Percentiles rank a stretch among this genome's conserved stretches.
These are phyloP conservation scores for Conomelus anceps DNA, from an alignment of 2,888 invertebrate genomes.

Conservation along the genomic window DNA sequence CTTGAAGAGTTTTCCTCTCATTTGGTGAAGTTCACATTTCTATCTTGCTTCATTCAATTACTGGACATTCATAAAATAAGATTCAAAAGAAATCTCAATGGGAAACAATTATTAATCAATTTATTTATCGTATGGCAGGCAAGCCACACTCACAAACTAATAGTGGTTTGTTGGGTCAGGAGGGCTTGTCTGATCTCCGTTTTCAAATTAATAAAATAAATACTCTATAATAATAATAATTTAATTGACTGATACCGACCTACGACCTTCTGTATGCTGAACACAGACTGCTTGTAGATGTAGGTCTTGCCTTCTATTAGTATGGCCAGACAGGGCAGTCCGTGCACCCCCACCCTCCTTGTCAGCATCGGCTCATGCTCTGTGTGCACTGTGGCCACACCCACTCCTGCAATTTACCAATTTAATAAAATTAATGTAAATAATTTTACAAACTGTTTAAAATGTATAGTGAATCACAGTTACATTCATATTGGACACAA, in stretches of 20 bases:
- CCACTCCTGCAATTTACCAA: constrained; percentile 55
- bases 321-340: constrained; percentile 73
- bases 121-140: too few relatives aligned
- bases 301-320: constrained; percentile 77
- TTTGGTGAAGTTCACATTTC: too few relatives aligned
- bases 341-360: constrained; percentile 69
- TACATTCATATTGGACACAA: too few relatives aligned
- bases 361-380: constrained; percentile 72
- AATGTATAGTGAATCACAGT: too few relatives aligned
- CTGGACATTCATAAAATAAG: too few relatives aligned
- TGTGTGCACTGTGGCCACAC: constrained; percentile 76
- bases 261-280: constrained; percentile 71
- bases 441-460: neutral
- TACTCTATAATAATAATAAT: neutral
- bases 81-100: too few relatives aligned
- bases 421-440: neutral
- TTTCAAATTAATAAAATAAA: neutral
- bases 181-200: too few relatives aligned
- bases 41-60: too few relatives aligned
- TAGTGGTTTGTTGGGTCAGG: too few relatives aligned
- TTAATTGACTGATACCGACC: constrained; percentile 47
- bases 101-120: too few relatives aligned
- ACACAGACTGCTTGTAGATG: constrained; percentile 74
- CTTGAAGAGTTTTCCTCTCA: too few relatives aligned
- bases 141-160: too few relatives aligned